phyloP scores from a whole-genome alignment of 2,797 vertebrate genomes.

The Cebuella pygmaea region DNA sequence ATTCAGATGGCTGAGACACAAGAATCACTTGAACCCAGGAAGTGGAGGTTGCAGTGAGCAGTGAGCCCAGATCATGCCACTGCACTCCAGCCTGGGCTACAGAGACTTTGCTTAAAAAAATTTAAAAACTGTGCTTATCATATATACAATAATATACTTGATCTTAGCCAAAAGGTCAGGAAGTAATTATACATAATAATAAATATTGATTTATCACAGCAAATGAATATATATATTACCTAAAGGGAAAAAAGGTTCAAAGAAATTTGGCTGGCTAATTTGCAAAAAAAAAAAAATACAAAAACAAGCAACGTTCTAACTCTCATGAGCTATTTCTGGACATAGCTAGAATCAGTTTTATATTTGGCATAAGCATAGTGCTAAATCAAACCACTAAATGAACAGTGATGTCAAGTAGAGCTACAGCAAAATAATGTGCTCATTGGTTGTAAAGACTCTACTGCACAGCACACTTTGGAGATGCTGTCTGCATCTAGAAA shows the following conservation, averaged over 20 bases:
- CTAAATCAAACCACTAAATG: constrained; percentile 23
- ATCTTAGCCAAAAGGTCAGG: not conserved
- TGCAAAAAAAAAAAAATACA: constrained; percentile 23
- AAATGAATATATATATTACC: constrained; percentile 10
- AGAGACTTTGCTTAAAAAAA: not conserved
- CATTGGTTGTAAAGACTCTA: not conserved
- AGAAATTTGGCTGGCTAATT: not conserved
- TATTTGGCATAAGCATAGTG: not conserved
- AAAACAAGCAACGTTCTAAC: not conserved
- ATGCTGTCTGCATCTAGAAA: not conserved
- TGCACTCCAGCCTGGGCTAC: not conserved
- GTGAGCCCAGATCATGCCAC: not conserved
- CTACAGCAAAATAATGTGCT: not conserved
- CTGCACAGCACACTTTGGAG: not conserved
- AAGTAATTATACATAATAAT: not conserved
- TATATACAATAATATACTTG: not conserved
- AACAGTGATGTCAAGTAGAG: not conserved
- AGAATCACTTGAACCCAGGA: not conserved
- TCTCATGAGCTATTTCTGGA: not conserved
- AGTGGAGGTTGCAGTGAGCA: not conserved
- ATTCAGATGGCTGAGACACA: not conserved
- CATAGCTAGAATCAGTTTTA: not conserved
- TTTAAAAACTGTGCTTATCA: not conserved
- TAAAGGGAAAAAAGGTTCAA: not conserved
- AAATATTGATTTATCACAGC: not conserved